Percentiles rank a stretch among this genome's conserved stretches.
Conservation (phyloP, 2,113 vertebrate genomes). For the Sylvia atricapilla region DNA sequence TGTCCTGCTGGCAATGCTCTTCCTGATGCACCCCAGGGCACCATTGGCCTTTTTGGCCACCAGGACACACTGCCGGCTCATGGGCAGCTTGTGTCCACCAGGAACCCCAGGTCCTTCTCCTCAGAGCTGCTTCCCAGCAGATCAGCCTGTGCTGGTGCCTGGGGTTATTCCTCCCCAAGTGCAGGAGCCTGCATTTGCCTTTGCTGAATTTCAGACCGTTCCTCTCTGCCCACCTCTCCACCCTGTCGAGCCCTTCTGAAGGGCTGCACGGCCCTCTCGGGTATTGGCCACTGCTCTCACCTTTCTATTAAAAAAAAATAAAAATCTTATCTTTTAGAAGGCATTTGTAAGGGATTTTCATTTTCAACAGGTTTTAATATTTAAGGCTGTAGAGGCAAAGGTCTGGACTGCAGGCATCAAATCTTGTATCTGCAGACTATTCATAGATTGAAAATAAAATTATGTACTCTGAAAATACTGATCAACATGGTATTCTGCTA, state of each 20-base stretch:
- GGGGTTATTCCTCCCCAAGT: not conserved
- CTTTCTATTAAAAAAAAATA: not conserved
- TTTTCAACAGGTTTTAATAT: not conserved
- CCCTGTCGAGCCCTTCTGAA: rapidly evolving
- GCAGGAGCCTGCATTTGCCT: not conserved
- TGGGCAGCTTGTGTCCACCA: too few species aligned
- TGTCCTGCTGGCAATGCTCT: rapidly evolving
- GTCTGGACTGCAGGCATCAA: not conserved
- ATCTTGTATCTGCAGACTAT: not conserved
- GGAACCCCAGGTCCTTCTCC: not conserved
- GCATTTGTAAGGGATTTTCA: not conserved
- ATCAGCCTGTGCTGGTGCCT: not conserved
- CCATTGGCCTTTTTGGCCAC: too few species aligned
- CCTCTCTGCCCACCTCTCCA: not conserved
- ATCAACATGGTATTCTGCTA: not conserved
- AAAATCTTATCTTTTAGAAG: not conserved
- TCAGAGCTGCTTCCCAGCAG: not conserved
- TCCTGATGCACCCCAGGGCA: not conserved
- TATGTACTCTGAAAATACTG: not conserved
- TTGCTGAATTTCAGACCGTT: not conserved
- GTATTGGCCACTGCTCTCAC: rapidly evolving
- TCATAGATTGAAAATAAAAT: not conserved
- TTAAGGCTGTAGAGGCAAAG: not conserved
- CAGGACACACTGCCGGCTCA: too few species aligned
- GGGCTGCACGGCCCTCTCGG: not conserved